These are phyloP conservation scores for Aphelocoma coerulescens DNA, from an alignment of 2,113 vertebrate genomes.

Conservation along the genomic window DNA sequence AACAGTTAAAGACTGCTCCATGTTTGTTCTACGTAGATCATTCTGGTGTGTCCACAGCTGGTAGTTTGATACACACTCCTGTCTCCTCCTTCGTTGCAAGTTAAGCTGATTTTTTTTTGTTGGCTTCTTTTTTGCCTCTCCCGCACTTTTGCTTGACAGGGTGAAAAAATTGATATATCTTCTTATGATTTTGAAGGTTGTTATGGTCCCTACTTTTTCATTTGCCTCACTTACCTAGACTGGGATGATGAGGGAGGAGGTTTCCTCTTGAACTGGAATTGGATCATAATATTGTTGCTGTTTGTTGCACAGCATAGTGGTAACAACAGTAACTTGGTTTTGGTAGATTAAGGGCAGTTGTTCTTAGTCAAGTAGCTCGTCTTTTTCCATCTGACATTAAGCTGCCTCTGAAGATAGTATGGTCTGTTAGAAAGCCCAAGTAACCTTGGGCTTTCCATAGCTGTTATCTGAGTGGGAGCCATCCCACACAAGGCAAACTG, in stretches of 20 bases:
- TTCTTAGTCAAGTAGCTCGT: neutral
- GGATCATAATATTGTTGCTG: neutral
- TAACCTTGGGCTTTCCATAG: neutral
- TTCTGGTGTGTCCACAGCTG: neutral
- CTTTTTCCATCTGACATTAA: neutral
- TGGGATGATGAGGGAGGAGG: neutral
- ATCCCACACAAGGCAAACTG: neutral
- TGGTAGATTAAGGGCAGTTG: neutral
- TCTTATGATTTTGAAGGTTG: neutral
- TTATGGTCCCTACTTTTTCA: neutral
- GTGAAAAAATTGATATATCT: neutral
- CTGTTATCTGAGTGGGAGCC: neutral
- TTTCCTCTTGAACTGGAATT: neutral
- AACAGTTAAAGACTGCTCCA: neutral
- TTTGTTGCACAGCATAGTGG: neutral
- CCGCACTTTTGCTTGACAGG: neutral
- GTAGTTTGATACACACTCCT: neutral
- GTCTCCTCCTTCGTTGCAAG: neutral
- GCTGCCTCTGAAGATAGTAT: neutral
- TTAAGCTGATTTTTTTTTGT: neutral
- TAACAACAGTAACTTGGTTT: neutral
- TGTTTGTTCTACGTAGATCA: neutral
- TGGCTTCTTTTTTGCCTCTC: neutral
- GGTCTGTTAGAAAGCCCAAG: neutral
- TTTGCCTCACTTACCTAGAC: neutral